Percentiles rank a stretch among this genome's conserved stretches.
These are phyloP conservation scores for Morelia viridis DNA, from an alignment of 2,797 vertebrate species.

Conservation along the genomic window DNA sequence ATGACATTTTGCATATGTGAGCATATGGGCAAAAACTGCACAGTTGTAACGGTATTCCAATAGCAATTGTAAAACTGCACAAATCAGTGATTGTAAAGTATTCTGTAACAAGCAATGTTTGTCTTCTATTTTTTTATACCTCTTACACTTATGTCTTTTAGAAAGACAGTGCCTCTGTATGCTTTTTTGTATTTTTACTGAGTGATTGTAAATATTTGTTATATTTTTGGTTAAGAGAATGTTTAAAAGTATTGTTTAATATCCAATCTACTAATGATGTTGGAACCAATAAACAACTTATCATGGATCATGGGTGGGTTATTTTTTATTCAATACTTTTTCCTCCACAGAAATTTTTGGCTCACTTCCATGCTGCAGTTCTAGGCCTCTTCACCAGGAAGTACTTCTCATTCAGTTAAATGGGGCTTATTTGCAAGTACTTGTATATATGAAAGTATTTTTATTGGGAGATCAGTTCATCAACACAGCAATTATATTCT, in stretches of 20 bases:
- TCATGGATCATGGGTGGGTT: not conserved
- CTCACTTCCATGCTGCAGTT: not conserved
- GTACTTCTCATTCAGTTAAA: not conserved
- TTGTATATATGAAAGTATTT: not conserved
- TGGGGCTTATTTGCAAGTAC: not conserved
- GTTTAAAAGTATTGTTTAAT: constrained; percentile 88
- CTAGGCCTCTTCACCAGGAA: not conserved
- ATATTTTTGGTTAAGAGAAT: constrained; percentile 98
- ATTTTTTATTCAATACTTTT: not conserved
- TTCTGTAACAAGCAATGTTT: constrained; percentile 84
- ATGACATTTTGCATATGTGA: constrained; percentile 71
- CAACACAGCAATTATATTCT: not conserved
- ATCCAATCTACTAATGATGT: constrained; percentile 87
- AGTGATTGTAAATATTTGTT: constrained; percentile 96
- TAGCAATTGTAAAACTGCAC: constrained; percentile 83
- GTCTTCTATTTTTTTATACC: constrained; percentile 88
- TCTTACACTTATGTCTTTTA: constrained; percentile 97
- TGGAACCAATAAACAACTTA: constrained; percentile 83
- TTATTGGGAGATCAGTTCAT: not conserved
- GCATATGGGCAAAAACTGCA: constrained; percentile 81
- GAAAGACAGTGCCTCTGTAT: constrained; percentile 95
- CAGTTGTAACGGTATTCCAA: constrained; percentile 80
- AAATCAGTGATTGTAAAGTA: constrained; percentile 84
- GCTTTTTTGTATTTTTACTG: constrained; percentile 95
- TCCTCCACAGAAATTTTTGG: not conserved